A percentile compares a stretch with the other conserved stretches of the same genome.
Conservation (phyloP, 2,113 vertebrate species). For the Perognathus longimembris region DNA sequence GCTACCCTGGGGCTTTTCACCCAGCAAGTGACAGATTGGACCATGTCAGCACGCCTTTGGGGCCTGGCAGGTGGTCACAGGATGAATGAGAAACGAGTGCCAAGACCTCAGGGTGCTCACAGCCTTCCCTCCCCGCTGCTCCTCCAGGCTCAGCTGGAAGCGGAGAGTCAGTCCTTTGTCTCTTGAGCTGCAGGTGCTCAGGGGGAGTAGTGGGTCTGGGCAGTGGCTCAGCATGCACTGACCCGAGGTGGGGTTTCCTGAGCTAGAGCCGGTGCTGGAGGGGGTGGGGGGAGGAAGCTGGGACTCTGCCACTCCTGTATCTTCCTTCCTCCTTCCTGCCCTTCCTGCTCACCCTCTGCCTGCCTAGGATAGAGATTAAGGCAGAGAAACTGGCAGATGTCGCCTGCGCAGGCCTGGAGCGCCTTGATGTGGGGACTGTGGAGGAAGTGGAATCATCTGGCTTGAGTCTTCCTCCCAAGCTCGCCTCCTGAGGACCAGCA, state of each 20-base stretch:
- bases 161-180: constrained; percentile 51
- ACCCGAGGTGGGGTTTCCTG: constrained; percentile 66
- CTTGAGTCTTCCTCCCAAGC: neutral
- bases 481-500: neutral
- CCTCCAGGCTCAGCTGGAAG: constrained; percentile 29
- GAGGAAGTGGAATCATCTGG: neutral
- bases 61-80: neutral
- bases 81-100: neutral
- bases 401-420: neutral
- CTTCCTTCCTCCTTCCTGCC: constrained; percentile 46
- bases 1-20: neutral
- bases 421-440: neutral
- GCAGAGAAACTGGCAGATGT: neutral
- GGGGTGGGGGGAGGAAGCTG: neutral
- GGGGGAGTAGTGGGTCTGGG: constrained; percentile 35
- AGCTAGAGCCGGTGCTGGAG: neutral
- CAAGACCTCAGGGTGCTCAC: neutral
- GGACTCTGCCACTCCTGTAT: neutral
- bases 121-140: neutral
- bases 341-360: neutral
- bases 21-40: neutral
- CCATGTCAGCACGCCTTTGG: neutral
- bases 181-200: constrained; percentile 72
- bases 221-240: neutral
- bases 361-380: neutral